These are phyloP conservation scores for Ariopsis seemanni DNA, from an alignment of 2,113 vertebrate genomes.

Conservation along the genomic window DNA sequence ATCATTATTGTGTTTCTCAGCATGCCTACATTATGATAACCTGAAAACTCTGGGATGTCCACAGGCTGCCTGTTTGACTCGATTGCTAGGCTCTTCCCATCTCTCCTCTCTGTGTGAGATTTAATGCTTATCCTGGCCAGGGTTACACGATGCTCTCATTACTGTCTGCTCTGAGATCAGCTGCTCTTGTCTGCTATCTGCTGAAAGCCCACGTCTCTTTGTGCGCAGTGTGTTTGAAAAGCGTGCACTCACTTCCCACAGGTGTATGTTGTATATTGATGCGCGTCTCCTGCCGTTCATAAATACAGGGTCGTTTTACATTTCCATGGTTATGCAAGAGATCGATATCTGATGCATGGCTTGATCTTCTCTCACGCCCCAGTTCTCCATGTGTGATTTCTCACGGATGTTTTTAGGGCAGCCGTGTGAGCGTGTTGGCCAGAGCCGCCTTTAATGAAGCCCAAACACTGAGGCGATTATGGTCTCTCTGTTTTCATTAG, in stretches of 20 bases:
- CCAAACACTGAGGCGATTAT: not conserved
- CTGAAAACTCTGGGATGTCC: conserved; percentile 29
- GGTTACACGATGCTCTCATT: not conserved
- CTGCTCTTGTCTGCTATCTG: conserved; percentile 19
- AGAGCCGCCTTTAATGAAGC: conserved; percentile 1
- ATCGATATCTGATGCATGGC: not conserved
- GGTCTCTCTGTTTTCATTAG: conserved; percentile 18
- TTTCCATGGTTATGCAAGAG: conserved; percentile 5
- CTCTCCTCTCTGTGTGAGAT: not conserved
- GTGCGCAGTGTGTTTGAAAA: not conserved
- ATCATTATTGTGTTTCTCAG: conserved; percentile 28
- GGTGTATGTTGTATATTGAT: conserved; percentile 1
- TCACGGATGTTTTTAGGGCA: not conserved
- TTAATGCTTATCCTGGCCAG: not conserved
- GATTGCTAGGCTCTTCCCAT: not conserved
- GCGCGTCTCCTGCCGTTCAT: not conserved
- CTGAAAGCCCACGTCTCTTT: not conserved
- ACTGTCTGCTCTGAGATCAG: conserved; percentile 21
- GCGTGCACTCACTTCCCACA: not conserved
- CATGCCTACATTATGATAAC: conserved; percentile 14
- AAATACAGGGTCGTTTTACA: not conserved
- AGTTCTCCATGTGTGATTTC: too few species aligned
- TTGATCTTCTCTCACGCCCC: too few species aligned
- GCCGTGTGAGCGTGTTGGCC: not conserved
- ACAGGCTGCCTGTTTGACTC: conserved; percentile 29